Percentiles rank a stretch among this genome's conserved stretches.
Conservation (phyloP, 2,113 vertebrate species). For the Sterrhoptilus dennistouni region DNA sequence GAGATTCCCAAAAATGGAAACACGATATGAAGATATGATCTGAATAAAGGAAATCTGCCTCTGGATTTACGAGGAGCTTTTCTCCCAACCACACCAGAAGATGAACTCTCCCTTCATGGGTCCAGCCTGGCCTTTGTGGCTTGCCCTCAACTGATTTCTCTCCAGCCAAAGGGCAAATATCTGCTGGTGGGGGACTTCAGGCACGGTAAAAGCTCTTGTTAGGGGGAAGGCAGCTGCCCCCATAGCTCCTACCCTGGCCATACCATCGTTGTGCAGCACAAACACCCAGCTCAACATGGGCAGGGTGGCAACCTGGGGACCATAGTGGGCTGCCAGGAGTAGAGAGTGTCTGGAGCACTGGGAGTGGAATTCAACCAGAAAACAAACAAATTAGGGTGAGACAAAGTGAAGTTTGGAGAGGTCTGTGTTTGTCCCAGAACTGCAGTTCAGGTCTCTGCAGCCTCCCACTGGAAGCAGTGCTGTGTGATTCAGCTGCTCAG, state of each 20-base stretch:
- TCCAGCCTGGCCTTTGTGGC: neutral
- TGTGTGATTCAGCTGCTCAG: constrained; percentile 10
- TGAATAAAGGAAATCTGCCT: neutral
- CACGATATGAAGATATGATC: neutral
- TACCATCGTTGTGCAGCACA: neutral
- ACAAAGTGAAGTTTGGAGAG: neutral
- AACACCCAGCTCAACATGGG: rapidly evolving
- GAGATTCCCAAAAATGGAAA: constrained; percentile 40
- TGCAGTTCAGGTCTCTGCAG: neutral
- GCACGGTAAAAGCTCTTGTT: neutral
- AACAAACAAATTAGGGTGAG: neutral
- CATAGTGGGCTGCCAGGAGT: neutral
- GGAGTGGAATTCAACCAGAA: neutral
- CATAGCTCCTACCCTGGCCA: neutral
- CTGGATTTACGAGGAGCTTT: neutral
- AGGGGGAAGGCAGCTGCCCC: neutral
- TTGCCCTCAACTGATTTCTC: neutral
- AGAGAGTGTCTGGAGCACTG: neutral
- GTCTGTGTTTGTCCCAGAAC: neutral
- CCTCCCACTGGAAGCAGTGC: neutral
- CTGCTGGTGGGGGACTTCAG: neutral
- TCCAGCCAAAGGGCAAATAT: neutral
- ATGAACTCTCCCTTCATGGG: neutral
- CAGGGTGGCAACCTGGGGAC: neutral
- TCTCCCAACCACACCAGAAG: neutral